A percentile compares a stretch with the other conserved stretches of the same genome.
Conservation (phyloP, 1,140 invertebrate species). For the Pectinophora gossypiella region DNA sequence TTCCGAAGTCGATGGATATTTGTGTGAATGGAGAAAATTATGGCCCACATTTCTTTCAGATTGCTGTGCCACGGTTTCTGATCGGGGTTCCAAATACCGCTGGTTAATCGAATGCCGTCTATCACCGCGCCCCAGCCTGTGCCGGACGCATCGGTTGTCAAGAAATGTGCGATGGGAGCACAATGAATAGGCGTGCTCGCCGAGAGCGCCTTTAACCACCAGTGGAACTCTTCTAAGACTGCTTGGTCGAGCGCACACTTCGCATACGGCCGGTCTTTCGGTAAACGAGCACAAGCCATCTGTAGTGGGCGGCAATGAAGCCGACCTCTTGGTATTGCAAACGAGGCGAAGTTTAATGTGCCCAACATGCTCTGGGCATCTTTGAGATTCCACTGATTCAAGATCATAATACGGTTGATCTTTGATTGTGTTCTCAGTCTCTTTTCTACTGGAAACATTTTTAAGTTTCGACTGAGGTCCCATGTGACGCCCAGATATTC, state of each 20-base stretch:
- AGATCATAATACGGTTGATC: neutral
- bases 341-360: slow-evolving; percentile 1
- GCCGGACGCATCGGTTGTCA: neutral
- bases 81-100: neutral
- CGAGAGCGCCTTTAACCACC: neutral
- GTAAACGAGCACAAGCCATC: neutral
- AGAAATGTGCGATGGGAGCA: neutral
- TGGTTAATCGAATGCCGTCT: no score
- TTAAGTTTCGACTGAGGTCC: neutral
- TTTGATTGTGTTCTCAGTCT: neutral
- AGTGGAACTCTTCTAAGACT: slow-evolving; percentile 1
- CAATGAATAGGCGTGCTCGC: neutral
- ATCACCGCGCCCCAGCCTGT: neutral
- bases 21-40: neutral
- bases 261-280: neutral
- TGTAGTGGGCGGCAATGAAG: slow-evolving; percentile 3
- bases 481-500: neutral
- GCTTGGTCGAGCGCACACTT: neutral
- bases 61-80: neutral
- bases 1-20: neutral
- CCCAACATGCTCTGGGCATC: neutral
- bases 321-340: neutral
- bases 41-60: neutral
- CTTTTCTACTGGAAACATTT: neutral
- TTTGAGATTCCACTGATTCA: neutral